Evolutionary conservation across 2,113 vertebrate genomes (phyloP), one percentile per base, ranked within the genome.

Genomic region (Thunnus maccoyii): DNA sequence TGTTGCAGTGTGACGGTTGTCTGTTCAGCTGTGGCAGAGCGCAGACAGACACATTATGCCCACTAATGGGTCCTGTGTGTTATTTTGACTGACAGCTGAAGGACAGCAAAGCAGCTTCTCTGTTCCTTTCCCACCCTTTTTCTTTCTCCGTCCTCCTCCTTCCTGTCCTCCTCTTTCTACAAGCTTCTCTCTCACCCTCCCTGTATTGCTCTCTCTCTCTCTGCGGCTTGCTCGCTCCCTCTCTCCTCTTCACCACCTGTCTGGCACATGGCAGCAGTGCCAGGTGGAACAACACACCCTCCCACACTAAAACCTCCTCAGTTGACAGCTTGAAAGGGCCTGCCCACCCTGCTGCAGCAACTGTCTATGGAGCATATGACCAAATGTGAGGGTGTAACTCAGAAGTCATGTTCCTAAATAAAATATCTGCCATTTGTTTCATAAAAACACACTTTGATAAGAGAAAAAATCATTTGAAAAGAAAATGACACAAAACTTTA

Each of bases 201-300:
- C 27, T 63, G 8, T 13, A 7, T 20, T 15, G 2, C 54, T 2
- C 55, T 32, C 57, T 73, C 78, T 44, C 22, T 64, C 27, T 55
- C n/a, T 56, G 20, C 64, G 15, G 17, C 51, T 22, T 11, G 0
- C 51, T 12, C 71, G 2, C 44, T 3, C 51, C 47, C 56, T 61
- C 78, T 48, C 77, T 88, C 85, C 70, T 76, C 85, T 63, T 52
- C 91, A 85, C 93, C 94, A 93, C 92, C 93, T 93, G 91, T 93
- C 92, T 90, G 86, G 84, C 88, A 88, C 85, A 92, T 90, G 70
- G 82, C 87, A 78, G 78, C 89, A 81, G 80, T 74, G 86, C 84
- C 94, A 94, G 91, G 90, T 93, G 92, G 89, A 92, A 78, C 85
- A 83, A 86, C 92, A 82, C 82, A 25, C 87, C 83, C 77, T 68